phyloP scores from a whole-genome alignment of 2,888 invertebrate genomes.

The Troides aeacus region DNA sequence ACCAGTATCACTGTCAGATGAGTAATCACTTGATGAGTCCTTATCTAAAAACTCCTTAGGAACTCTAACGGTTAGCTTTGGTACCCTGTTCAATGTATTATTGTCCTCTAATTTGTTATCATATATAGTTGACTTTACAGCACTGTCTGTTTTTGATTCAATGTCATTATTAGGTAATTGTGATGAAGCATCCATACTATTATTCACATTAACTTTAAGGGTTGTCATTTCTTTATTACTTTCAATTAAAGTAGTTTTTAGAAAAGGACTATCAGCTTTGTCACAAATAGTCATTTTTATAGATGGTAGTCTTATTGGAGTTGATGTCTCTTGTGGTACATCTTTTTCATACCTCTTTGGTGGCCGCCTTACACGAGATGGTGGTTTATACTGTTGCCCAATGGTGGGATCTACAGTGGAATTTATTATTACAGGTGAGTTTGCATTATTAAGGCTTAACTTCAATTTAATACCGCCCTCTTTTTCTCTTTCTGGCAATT shows the following conservation, averaged over 20 bases:
- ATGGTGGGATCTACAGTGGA: slow-evolving; percentile 74
- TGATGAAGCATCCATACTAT: slow-evolving; percentile 55
- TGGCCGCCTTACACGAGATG: slow-evolving; percentile 61
- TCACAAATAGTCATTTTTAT: slow-evolving; percentile 78
- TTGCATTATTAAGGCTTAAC: slow-evolving; percentile 72
- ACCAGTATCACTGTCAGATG: slow-evolving; percentile 81
- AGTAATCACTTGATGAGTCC: slow-evolving; percentile 76
- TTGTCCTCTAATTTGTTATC: slow-evolving; percentile 70
- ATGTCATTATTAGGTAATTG: slow-evolving; percentile 40
- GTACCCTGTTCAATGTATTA: slow-evolving; percentile 80
- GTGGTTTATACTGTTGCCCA: slow-evolving; percentile 68
- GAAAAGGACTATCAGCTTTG: slow-evolving; percentile 73
- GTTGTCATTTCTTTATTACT: slow-evolving; percentile 61
- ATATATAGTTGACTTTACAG: slow-evolving; percentile 71
- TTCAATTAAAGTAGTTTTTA: slow-evolving; percentile 70
- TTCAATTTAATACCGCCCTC: slow-evolving; percentile 73
- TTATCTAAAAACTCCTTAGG: slow-evolving; percentile 81
- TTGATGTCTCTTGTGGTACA: slow-evolving; percentile 38
- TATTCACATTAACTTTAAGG: slow-evolving; percentile 62
- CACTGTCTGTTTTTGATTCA: slow-evolving; percentile 62
- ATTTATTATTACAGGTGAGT: slow-evolving; percentile 74
- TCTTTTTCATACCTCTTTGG: slow-evolving; percentile 71
- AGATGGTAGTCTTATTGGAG: slow-evolving; percentile 56
- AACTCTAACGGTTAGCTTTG: slow-evolving; percentile 84
- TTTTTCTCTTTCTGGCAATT: slow-evolving; percentile 56